Conservation (phyloP, 2,113 vertebrate genomes). For the Boleophthalmus pectinirostris region DNA sequence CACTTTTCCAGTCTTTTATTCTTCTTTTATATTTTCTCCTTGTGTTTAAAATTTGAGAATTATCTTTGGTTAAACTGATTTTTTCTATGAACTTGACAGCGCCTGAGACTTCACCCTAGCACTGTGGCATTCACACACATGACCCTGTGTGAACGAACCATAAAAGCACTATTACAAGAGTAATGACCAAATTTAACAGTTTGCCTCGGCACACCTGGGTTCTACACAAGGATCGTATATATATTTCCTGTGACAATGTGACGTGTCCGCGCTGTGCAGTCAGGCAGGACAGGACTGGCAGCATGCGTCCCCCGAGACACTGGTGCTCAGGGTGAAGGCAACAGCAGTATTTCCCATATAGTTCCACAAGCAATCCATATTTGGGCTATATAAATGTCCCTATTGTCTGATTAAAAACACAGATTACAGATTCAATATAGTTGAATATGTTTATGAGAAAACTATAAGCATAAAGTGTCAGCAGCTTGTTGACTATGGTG, state of each 20-base stretch:
- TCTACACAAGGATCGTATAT: constrained; percentile 65
- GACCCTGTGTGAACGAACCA: constrained; percentile 61
- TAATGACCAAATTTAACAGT: constrained; percentile 78
- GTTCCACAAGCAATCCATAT: too few species aligned
- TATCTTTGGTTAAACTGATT: constrained; percentile 32
- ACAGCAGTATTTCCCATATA: not conserved
- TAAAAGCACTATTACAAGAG: constrained; percentile 70
- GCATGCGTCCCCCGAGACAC: constrained; percentile 55
- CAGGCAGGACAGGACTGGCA: constrained; percentile 58
- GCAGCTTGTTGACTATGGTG: too few species aligned
- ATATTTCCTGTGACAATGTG: constrained; percentile 67
- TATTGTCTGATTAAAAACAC: too few species aligned
- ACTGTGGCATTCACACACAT: constrained; percentile 47
- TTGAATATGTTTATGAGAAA: too few species aligned
- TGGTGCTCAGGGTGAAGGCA: not conserved
- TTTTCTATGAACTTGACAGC: constrained; percentile 57
- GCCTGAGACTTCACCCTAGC: constrained; percentile 44
- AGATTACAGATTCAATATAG: too few species aligned
- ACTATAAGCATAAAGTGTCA: too few species aligned
- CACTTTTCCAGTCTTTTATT: not conserved
- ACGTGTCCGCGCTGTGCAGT: constrained; percentile 57
- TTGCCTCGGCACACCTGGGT: constrained; percentile 73
- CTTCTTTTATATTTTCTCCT: constrained; percentile 3
- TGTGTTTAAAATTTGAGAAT: constrained; percentile 9
- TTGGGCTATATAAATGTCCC: too few species aligned